These are phyloP conservation scores for Nixonia krombeini DNA, from an alignment of 1,140 invertebrate genomes.

Conservation along the genomic window DNA sequence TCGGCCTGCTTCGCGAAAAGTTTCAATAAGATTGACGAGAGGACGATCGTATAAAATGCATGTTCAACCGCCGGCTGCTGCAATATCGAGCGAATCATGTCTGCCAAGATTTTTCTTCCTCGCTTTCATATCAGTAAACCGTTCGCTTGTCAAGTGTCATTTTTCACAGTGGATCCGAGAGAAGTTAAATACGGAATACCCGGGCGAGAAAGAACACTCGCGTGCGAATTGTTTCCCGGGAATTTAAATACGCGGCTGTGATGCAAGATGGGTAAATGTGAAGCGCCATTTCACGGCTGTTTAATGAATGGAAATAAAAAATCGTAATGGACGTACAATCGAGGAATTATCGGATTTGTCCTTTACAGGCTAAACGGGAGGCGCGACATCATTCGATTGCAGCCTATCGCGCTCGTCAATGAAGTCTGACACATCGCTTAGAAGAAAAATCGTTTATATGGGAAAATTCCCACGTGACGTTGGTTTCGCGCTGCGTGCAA, in stretches of 20 bases:
- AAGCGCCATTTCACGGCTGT: no score
- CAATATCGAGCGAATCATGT: constrained; percentile 25
- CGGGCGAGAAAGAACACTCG: no score
- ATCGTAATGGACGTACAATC: not conserved
- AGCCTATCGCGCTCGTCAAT: not conserved
- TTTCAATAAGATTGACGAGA: constrained; percentile 27
- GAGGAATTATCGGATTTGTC: not conserved
- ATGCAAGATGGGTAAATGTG: no score
- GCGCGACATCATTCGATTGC: not conserved
- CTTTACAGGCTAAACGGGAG: not conserved
- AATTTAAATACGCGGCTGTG: no score
- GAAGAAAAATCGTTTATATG: constrained; percentile 20
- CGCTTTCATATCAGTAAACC: constrained; percentile 7
- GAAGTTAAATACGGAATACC: no score
- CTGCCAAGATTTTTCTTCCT: constrained; percentile 17
- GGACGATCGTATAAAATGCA: constrained; percentile 28
- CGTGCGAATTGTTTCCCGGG: no score
- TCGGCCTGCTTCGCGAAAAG: constrained; percentile 14
- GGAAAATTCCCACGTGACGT: constrained; percentile 16
- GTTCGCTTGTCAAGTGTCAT: constrained; percentile 3
- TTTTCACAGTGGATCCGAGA: no score
- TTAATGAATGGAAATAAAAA: no score
- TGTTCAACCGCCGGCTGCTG: constrained; percentile 26
- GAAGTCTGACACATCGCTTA: not conserved
- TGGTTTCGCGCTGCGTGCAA: constrained; percentile 17